These are phyloP conservation scores for Gymnodraco acuticeps DNA, from an alignment of 2,797 vertebrate genomes.

Conservation along the genomic window DNA sequence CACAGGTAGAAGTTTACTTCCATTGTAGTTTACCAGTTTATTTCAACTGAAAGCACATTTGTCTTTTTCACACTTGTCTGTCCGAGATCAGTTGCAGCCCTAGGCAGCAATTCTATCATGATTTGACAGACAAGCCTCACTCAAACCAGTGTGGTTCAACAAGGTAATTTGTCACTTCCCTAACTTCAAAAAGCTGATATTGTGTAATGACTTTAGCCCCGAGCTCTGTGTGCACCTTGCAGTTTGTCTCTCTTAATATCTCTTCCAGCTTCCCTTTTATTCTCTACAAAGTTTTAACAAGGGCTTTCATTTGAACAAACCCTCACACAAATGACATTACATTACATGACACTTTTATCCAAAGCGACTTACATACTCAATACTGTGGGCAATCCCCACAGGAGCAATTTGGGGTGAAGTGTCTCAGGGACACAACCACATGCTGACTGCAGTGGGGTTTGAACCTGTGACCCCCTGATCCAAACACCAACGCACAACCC, in stretches of 20 bases:
- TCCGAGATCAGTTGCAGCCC: constrained; percentile 47
- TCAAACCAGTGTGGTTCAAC: constrained; percentile 76
- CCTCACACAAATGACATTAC: no score
- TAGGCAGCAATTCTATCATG: constrained; percentile 62
- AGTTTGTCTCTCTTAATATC: constrained; percentile 54
- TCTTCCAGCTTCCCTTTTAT: constrained; percentile 29
- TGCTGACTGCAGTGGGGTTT: no score
- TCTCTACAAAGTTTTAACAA: constrained; percentile 50
- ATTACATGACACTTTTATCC: no score
- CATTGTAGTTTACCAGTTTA: constrained; percentile 17
- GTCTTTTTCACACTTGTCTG: constrained; percentile 37
- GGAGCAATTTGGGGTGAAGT: no score
- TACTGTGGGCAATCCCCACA: no score
- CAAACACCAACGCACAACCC: no score
- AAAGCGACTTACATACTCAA: no score
- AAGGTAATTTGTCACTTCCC: constrained; percentile 81
- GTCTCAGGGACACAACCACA: no score
- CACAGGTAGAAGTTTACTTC: not conserved
- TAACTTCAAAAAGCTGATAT: constrained; percentile 74
- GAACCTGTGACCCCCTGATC: no score
- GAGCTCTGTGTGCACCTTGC: constrained; percentile 68
- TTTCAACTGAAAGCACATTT: constrained; percentile 10
- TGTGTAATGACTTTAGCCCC: constrained; percentile 75
- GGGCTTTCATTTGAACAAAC: not conserved
- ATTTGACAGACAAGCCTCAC: constrained; percentile 77